Evolutionary conservation across 35 echinoderm and acorn worm genomes (phyloP), one percentile per base, ranked within the genome.

Genomic region (Patiria miniata): DNA sequence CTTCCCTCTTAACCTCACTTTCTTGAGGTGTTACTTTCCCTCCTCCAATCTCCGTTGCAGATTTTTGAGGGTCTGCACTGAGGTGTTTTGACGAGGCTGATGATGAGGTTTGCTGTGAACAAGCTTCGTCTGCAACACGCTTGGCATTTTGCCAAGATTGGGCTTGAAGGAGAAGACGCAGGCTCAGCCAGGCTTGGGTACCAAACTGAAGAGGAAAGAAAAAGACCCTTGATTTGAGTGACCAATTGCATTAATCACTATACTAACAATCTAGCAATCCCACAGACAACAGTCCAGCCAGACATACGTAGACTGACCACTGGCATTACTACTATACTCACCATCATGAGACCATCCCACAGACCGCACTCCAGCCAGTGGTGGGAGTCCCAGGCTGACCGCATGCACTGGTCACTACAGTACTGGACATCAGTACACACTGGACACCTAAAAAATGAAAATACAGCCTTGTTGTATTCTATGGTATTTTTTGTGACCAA

Each of bases 361-460:
- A 82, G 40, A 8, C 58, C 44, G 79, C 93, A 95, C 81, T 95
- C 93, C 16, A 88, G 18, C 39, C 33, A 51, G 60, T 95, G 93
- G 57, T 88, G 78, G 18, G 14, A 30, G 30, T 23, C 39, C 93
- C 79, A 84, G 29, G 83, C 65, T n/a, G 36, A 29, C 21, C 77
- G 65, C 79, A 65, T 76, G 65, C 93, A 95, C 12, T 61, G 36
- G 14, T 87, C 40, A 69, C 79, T 80, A 73, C 93, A 95, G 57
- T 95, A 91, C 55, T 82, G 77, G 6, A 91, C 93, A 65, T 88
- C 21, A 8, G 51, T 78, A 52, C 93, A 95, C 8, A 80, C 26
- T 19, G 34, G 47, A 69, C 93, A 95, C 65, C 93, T 95, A 59
- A 16, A 79, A 87, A 21, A 82, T 68, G 39, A 23, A 81, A 50